phyloP scores from a whole-genome alignment of 2,888 invertebrate species.

The Microctonus hyperodae region DNA sequence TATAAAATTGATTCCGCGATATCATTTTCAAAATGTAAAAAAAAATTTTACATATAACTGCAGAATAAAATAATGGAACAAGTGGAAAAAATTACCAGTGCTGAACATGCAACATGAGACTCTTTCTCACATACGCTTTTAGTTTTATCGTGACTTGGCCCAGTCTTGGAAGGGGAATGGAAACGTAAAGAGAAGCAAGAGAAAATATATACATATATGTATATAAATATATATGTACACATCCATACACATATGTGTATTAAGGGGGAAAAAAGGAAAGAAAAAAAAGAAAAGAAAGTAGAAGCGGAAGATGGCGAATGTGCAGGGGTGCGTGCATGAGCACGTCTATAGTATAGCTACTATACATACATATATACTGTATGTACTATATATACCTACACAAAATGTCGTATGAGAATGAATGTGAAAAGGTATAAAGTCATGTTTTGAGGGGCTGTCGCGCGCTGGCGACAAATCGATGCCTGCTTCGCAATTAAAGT shows the following conservation, averaged over 20 bases:
- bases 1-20: slow-evolving; percentile 1
- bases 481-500: slow-evolving; percentile 55
- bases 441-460: slow-evolving; percentile 3
- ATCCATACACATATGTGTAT: not conserved
- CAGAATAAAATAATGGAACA: not conserved
- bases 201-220: not conserved
- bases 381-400: not conserved
- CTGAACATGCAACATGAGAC: not conserved
- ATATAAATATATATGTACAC: too few species aligned
- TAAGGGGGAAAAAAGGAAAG: not conserved
- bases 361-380: not conserved
- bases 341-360: slow-evolving; percentile 21
- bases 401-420: not conserved
- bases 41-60: not conserved
- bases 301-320: slow-evolving; percentile 18
- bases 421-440: slow-evolving; percentile 12
- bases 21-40: not conserved
- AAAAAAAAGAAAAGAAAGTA: slow-evolving; percentile 5
- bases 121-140: not conserved
- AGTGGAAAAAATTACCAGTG: not conserved
- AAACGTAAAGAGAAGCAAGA: not conserved
- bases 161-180: not conserved
- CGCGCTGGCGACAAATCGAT: slow-evolving; percentile 54
- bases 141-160: slow-evolving; percentile 10
- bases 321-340: slow-evolving; percentile 34